A percentile compares a stretch with the other conserved stretches of the same genome.
phyloP scores from a whole-genome alignment of 2,797 vertebrate genomes.

The Taeniopygia guttata region DNA sequence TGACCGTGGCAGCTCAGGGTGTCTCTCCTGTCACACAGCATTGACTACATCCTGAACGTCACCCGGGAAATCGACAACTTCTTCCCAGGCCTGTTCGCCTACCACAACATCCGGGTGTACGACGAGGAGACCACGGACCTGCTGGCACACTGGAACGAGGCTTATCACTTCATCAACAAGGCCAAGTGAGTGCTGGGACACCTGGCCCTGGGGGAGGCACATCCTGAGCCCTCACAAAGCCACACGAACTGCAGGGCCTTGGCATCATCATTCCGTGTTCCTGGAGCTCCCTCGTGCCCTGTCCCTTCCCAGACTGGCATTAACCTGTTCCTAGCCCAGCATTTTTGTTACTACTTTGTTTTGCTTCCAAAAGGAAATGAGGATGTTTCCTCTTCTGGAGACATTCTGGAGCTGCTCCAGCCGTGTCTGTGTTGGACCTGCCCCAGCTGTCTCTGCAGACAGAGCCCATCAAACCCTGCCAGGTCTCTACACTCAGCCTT shows the following conservation, averaged over 20 bases:
- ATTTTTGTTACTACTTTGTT: not conserved
- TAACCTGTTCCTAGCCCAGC: not conserved
- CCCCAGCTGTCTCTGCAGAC: not conserved
- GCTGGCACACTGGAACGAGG: constrained; percentile 97
- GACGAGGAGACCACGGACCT: constrained; percentile 95
- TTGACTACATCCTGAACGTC: constrained; percentile 95
- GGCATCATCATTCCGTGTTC: rapidly evolving
- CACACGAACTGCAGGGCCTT: not conserved
- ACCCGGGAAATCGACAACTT: constrained; percentile 98
- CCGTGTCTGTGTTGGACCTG: rapidly evolving
- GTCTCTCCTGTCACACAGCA: constrained; percentile 72
- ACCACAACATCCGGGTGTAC: constrained; percentile 95
- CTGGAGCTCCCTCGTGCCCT: not conserved
- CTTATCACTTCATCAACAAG: constrained; percentile 96
- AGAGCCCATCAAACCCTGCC: not conserved
- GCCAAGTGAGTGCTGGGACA: constrained; percentile 85
- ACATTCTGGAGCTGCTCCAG: not conserved
- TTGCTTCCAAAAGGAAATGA: not conserved
- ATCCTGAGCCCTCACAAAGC: not conserved
- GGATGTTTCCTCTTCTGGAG: not conserved
- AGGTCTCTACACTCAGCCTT: not conserved
- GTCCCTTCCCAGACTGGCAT: not conserved
- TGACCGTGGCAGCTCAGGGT: not conserved
- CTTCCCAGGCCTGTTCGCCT: constrained; percentile 92
- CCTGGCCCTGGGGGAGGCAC: rapidly evolving